Evolutionary conservation across 2,888 invertebrate genomes (phyloP).

Genomic region (Lycaena phlaeas): DNA sequence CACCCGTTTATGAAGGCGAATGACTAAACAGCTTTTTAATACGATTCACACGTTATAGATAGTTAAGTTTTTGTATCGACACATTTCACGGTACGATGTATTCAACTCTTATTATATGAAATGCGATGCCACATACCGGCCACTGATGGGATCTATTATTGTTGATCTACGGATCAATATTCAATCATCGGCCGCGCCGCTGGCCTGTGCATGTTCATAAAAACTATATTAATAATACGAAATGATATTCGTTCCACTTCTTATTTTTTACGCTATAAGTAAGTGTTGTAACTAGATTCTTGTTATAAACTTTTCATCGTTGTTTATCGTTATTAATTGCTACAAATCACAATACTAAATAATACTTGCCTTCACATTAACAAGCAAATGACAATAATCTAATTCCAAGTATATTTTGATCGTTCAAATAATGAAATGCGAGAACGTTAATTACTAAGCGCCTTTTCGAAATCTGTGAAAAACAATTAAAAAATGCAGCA

Average conservation of each 20-base stretch:
- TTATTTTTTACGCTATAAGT: slow-evolving; percentile 24
- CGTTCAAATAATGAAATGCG: background rate
- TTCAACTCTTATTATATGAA: slow-evolving; percentile 70
- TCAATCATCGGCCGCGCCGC: slow-evolving; percentile 60
- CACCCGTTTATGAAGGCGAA: slow-evolving; percentile 69
- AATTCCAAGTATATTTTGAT: too few relatives aligned
- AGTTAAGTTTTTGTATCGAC: slow-evolving; percentile 69
- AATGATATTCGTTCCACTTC: slow-evolving; percentile 35
- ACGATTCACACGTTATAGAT: slow-evolving; percentile 73
- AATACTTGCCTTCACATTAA: too few relatives aligned
- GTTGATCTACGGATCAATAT: slow-evolving; percentile 70
- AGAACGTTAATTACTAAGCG: slow-evolving; percentile 43
- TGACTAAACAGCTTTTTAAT: slow-evolving; percentile 72
- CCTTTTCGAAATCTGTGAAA: slow-evolving; percentile 52
- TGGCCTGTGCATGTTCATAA: slow-evolving; percentile 39
- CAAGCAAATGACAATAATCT: too few relatives aligned
- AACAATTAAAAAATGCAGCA: slow-evolving; percentile 35
- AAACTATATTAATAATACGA: slow-evolving; percentile 26
- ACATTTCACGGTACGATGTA: slow-evolving; percentile 71
- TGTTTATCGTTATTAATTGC: slow-evolving; percentile 2
- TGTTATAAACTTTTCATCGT: background rate
- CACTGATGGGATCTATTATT: slow-evolving; percentile 69
- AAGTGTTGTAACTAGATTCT: background rate
- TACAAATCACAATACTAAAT: too few relatives aligned
- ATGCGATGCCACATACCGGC: slow-evolving; percentile 67